Conservation (phyloP, 2,888 invertebrate species). For the Hypsopygia costalis region DNA sequence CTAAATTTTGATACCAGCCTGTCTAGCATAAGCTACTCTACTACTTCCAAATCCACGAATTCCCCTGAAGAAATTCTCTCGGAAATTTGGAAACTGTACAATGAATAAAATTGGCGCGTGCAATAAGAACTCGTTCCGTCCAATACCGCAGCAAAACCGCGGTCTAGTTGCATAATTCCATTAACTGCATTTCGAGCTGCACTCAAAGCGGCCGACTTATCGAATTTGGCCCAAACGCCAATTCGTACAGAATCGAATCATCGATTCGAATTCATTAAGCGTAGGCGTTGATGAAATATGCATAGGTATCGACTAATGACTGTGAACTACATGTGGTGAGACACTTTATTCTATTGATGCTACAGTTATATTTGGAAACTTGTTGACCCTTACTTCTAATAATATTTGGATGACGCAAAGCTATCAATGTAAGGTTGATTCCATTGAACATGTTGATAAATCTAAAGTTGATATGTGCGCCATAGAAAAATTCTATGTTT, state of each 20-base stretch:
- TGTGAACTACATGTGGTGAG: neutral
- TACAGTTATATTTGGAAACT: neutral
- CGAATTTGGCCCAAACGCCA: slow-evolving; percentile 45
- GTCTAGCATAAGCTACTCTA: too few relatives aligned
- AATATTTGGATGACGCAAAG: too few relatives aligned
- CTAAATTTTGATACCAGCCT: too few relatives aligned
- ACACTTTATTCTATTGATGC: too few relatives aligned
- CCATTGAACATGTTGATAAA: too few relatives aligned
- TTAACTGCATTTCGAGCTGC: slow-evolving; percentile 23
- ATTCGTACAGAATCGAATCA: slow-evolving; percentile 23
- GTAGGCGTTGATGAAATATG: neutral
- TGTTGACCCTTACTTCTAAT: neutral
- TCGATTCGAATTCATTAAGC: slow-evolving; percentile 10
- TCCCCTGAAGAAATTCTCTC: too few relatives aligned
- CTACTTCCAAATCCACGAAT: too few relatives aligned
- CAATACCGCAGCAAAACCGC: slow-evolving; percentile 26
- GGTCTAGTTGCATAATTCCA: slow-evolving; percentile 28
- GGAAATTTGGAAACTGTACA: too few relatives aligned
- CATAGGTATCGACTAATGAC: neutral
- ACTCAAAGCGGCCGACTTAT: slow-evolving; percentile 36
- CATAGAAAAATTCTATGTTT: too few relatives aligned
- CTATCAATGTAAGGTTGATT: too few relatives aligned
- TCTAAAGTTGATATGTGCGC: too few relatives aligned
- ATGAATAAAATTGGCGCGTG: too few relatives aligned
- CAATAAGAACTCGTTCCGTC: neutral